Percentiles rank a stretch among this genome's conserved stretches.
These are phyloP conservation scores for Margarornis squamiger DNA, from an alignment of 2,797 vertebrate genomes.

Conservation along the genomic window DNA sequence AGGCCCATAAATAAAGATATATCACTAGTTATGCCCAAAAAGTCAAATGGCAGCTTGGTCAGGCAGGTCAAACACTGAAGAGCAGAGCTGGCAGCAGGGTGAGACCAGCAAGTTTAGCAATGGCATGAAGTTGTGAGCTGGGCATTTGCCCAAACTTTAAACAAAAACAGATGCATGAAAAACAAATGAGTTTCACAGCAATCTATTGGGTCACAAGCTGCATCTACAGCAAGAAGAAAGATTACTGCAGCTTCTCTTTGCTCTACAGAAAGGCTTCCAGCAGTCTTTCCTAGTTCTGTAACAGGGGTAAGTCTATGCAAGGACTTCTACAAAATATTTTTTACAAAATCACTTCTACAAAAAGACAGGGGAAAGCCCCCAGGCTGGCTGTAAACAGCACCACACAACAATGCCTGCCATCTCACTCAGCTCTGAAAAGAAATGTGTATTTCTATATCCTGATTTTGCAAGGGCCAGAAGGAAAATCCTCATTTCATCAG, in stretches of 20 bases:
- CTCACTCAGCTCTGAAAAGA: neutral
- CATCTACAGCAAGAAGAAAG: neutral
- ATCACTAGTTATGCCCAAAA: neutral
- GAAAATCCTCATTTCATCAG: neutral
- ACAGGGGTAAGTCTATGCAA: neutral
- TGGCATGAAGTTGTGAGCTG: neutral
- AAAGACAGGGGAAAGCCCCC: neutral
- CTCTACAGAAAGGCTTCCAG: neutral
- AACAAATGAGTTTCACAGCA: neutral
- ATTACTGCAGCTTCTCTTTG: neutral
- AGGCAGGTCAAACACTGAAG: neutral
- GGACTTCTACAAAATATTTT: neutral
- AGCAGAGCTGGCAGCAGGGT: neutral
- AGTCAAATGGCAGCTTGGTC: neutral
- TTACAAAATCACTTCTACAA: neutral
- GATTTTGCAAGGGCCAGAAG: neutral
- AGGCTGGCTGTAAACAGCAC: neutral
- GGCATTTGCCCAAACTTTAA: neutral
- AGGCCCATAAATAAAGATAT: neutral
- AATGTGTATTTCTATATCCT: neutral
- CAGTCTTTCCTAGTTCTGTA: neutral
- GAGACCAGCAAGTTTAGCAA: neutral
- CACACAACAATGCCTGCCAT: neutral
- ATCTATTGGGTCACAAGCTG: neutral
- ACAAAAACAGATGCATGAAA: neutral